Base-by-base conservation (phyloP, 2,888 invertebrate genomes). In the Drosophila trichaetosa region DNA sequence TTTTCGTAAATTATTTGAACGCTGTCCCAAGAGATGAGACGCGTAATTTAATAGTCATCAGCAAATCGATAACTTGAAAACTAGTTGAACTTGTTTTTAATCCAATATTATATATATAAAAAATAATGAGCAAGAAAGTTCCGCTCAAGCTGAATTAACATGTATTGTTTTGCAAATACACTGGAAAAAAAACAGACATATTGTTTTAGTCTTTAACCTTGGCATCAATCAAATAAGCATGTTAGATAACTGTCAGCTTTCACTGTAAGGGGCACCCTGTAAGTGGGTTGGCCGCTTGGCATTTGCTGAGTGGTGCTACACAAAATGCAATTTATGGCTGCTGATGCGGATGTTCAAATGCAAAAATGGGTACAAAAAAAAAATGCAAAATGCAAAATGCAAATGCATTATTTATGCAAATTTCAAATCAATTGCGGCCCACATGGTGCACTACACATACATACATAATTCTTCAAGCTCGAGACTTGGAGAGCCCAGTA, bases 261-360 rank as follows among this genome's bases (percentile, higher is more conserved):
- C 79, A 79, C 79, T 79, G 54, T 69, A 34, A 11, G 52, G 42
- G n/a, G 46, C 18, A 40, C 29, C 29, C 34, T 64, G 21, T 51
- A 51, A 65, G 62, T 42, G 62, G 62, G 53, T 42, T 62, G 53
- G 40, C 53, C 21, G 27, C 62, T 33, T 48, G 21, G 16, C 38
- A 42, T 29, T 46, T 46, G 24, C 46, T 21, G 61, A 27, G 42
- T 59, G 54, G 46, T 49, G 63, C 71, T 18, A 48, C 69, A 51
- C 59, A 62, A 73, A 62, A 59, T 72, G 69, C 66, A 77, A 76
- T 71, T 85, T 69, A 72, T 65, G 83, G 70, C 69, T 80, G 70
- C 69, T 80, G 71, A 85, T 75, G 83, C 86, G 88, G 88, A 81
- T 81, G 84, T 81, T 68, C 66, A 67, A 76, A 72, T 80, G 72